Conservation (phyloP, 2,797 vertebrate species). For the Poeciliopsis gracilis region DNA sequence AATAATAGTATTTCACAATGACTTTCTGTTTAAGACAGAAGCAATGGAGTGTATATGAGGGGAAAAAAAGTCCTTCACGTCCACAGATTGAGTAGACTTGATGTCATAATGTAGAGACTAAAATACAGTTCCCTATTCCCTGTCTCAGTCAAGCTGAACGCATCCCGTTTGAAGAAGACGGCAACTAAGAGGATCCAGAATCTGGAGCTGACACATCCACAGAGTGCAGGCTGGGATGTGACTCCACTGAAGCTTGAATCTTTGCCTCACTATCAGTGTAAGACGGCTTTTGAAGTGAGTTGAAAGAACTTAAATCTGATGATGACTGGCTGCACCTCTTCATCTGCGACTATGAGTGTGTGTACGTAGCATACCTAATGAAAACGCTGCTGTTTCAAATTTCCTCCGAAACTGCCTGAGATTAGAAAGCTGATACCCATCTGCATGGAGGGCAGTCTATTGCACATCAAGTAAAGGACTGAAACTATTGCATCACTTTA, state of each 20-base stretch:
- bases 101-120: slow-evolving; percentile 34
- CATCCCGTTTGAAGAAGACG: slow-evolving; percentile 62
- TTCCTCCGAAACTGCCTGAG: slow-evolving; percentile 27
- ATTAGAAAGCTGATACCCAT: slow-evolving; percentile 2
- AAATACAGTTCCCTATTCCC: slow-evolving; percentile 39
- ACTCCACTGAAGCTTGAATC: slow-evolving; percentile 44
- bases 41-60: slow-evolving; percentile 17
- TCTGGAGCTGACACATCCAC: slow-evolving; percentile 58
- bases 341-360: slow-evolving; percentile 42
- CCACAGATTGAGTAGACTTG: slow-evolving; percentile 26
- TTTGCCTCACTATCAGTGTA: slow-evolving; percentile 47
- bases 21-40: slow-evolving; percentile 2
- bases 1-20: neutral
- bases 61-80: slow-evolving; percentile 9
- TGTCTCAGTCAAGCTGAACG: slow-evolving; percentile 48
- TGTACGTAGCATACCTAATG: slow-evolving; percentile 28
- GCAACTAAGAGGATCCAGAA: slow-evolving; percentile 60
- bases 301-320: slow-evolving; percentile 60
- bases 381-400: slow-evolving; percentile 41
- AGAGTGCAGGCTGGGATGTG: slow-evolving; percentile 57
- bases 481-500: neutral
- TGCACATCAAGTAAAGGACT: neutral
- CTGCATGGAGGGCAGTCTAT: neutral
- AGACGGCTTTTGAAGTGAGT: slow-evolving; percentile 64
- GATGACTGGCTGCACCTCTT: slow-evolving; percentile 39